Evolutionary conservation across 2,797 vertebrate genomes (phyloP), one percentile per base, ranked within the genome.

Genomic region (Neomorphus geoffroyi): DNA sequence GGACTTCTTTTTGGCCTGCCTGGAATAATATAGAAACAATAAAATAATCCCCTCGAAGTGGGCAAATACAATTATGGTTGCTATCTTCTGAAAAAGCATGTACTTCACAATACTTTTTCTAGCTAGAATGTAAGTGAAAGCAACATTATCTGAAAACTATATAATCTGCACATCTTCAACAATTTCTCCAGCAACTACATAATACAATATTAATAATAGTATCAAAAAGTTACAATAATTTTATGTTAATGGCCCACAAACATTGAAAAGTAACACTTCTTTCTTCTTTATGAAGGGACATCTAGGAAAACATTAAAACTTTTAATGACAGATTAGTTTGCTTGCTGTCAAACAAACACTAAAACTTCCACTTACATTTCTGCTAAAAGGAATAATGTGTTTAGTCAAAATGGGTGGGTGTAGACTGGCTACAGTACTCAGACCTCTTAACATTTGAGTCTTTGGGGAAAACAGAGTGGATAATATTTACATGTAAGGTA

Each of bases 401-500:
- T 48, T 43, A 79, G 32, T 21, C 16, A 16, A 3, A 71, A 24
- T 1, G 6, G 9, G 21, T 30, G 30, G 19, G 32, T 1, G 11
- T 2, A n/a, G 27, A 50, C 32, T 57, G 13, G 24, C 28, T 53
- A 3, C 45, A 61, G 50, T 7, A 41, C 30, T 4, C 32, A 30
- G 9, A 46, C 7, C 28, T 32, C 12, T 19, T 15, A 19, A 33
- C 45, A 8, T 11, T 2, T n/a, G 3, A 4, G 0, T 46, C 56
- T 41, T 11, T 10, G 7, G 21, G 5, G 15, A 4, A 80, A 50
- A 43, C 0, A 0, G 4, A 15, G 33, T 13, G 33, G 32, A 51
- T 60, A 9, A n/a, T 58, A 23, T 18, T 12, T 17, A 13, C 10
- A 16, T 13, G 8, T 1, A 24, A 60, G n/a, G 24, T 8, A 8